Evolutionary conservation across 1,140 invertebrate species (phyloP).

Genomic region (Epicauta chinensis): DNA sequence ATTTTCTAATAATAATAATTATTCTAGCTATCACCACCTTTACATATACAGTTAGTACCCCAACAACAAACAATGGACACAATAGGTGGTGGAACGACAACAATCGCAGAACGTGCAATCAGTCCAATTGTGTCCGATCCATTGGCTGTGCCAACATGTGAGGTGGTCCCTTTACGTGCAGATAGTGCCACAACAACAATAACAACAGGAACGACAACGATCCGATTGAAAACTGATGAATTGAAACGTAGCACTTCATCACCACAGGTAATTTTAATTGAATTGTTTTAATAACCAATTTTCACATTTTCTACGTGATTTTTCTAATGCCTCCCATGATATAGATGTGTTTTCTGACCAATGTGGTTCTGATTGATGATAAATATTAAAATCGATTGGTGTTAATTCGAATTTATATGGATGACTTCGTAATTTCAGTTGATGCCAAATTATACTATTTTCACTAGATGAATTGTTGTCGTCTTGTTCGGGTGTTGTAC

Average conservation of each 20-base stretch:
- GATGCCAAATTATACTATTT: conserved; percentile 28
- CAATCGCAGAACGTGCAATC: conserved; percentile 31
- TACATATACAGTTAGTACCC: conserved; percentile 23
- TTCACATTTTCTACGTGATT: conserved; percentile 32
- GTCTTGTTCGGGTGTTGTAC: neutral
- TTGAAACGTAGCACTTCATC: conserved; percentile 52
- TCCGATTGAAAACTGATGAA: conserved; percentile 48
- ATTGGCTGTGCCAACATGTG: conserved; percentile 17
- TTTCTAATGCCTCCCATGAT: conserved; percentile 26
- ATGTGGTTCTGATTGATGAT: conserved; percentile 22
- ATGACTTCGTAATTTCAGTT: conserved; percentile 24
- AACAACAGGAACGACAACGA: conserved; percentile 35
- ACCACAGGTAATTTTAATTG: conserved; percentile 44
- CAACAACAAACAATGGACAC: neutral
- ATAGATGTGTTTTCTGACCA: conserved; percentile 27
- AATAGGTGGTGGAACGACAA: neutral
- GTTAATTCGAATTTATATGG: conserved; percentile 25
- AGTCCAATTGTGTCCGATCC: conserved; percentile 38
- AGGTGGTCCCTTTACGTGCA: conserved; percentile 31
- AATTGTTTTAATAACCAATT: conserved; percentile 25
- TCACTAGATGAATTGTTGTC: neutral
- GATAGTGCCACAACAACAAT: conserved; percentile 31
- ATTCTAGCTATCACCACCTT: conserved; percentile 24
- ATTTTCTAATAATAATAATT: neutral
- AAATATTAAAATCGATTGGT: conserved; percentile 28